phyloP scores from a whole-genome alignment of 2,888 invertebrate species.

The Loripinus fragilis region DNA sequence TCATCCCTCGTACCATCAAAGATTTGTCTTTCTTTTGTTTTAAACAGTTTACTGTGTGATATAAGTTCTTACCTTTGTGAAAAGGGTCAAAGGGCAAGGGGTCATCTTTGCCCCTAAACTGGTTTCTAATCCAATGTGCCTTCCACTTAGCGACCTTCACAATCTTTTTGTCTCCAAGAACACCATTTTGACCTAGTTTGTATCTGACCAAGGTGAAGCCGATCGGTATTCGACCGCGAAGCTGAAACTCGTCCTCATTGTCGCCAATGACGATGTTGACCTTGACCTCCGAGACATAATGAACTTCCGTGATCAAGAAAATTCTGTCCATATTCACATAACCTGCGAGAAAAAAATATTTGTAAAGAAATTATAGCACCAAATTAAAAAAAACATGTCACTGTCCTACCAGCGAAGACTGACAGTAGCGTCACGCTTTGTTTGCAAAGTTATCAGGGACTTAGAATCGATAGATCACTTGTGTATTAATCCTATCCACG shows the following conservation, averaged over 20 bases:
- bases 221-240: conserved; percentile 52
- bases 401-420: no score
- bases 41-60: no score
- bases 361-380: no score
- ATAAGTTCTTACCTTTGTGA: conserved; percentile 7
- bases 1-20: no score
- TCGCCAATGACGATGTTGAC: conserved; percentile 44
- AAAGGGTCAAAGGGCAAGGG: conserved; percentile 36
- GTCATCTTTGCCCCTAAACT: conserved; percentile 30
- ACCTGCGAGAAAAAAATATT: conserved; percentile 41
- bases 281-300: conserved; percentile 47
- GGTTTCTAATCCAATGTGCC: conserved; percentile 44
- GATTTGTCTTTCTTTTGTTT: no score
- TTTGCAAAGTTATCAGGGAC: no score
- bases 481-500: no score
- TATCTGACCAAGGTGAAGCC: conserved; percentile 49
- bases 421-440: no score
- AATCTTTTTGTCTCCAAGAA: conserved; percentile 33
- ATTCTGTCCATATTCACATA: conserved; percentile 48
- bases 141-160: conserved; percentile 31
- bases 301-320: conserved; percentile 49
- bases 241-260: conserved; percentile 29
- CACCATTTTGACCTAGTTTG: conserved; percentile 34
- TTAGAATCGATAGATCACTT: no score
- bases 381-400: no score